These are phyloP conservation scores for Acropternis orthonyx DNA, from an alignment of 2,797 vertebrate species.

Conservation along the genomic window DNA sequence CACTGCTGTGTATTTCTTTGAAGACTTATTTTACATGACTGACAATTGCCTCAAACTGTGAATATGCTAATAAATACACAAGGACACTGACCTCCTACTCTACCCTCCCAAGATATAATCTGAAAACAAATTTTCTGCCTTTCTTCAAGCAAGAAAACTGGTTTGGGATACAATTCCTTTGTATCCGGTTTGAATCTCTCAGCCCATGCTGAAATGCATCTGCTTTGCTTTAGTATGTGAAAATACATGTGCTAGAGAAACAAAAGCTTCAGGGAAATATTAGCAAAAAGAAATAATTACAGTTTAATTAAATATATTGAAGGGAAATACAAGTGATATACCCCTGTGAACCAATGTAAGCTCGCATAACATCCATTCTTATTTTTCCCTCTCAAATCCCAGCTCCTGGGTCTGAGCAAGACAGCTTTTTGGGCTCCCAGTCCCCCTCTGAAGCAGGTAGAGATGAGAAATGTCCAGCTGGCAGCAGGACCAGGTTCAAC, in stretches of 20 bases:
- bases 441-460: fast-evolving
- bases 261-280: background rate
- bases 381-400: background rate
- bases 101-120: background rate
- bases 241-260: background rate
- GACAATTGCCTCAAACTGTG: background rate
- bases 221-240: background rate
- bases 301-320: background rate
- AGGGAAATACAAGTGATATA: background rate
- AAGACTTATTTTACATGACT: background rate
- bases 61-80: background rate
- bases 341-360: background rate
- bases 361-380: background rate
- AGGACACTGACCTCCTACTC: background rate
- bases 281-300: background rate
- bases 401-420: background rate
- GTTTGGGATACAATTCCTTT: background rate
- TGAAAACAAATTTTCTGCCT: background rate
- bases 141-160: background rate
- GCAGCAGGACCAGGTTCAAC: fast-evolving
- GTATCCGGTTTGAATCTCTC: background rate
- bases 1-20: background rate
- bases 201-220: background rate
- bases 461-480: fast-evolving
- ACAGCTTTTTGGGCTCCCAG: background rate